Evolutionary conservation across 1,140 invertebrate species (phyloP), one percentile per base, ranked within the genome.

Genomic region (Sycophila sp.): DNA sequence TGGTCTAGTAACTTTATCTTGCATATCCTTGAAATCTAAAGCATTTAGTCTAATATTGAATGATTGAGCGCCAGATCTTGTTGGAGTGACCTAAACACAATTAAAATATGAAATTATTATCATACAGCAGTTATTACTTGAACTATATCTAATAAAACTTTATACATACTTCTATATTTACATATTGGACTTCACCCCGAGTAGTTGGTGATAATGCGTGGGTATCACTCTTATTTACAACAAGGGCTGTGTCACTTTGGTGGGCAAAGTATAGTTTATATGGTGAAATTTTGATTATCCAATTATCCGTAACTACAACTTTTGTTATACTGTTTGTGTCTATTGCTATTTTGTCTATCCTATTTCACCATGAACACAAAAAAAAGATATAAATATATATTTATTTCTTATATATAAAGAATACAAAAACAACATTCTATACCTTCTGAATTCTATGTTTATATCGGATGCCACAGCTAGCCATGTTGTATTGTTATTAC

Each of bases 281-380:
- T 51, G 93, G 90, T 0, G 91, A 88, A 2, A 94, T 89, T 86
- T 95, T 95, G 26, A 97, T 90, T n/a, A 97, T 90, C 94, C 95
- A 97, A 74, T 92, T 94, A 77, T 94, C 91, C 1, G 94, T 96
- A 5, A 92, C 92, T 73, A 96, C 88, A 34, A 95, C 86, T 76
- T 90, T 90, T 56, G 88, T 89, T 26, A 94, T 87, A 4, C 90
- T 88, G 80, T 89, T 93, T 53, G 90, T 87, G 56, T 90, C 87
- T 68, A 94, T 90, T 22, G 87, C 89, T 68, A 94, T 90, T 85
- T 95, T 95, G 77, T 94, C 92, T 71, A 92, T 84, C 71, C 92
- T 92, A 80, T 55, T 88, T n/a, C n/a, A n/a, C n/a, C n/a, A n/a
- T n/a, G n/a, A n/a, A n/a, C n/a, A n/a, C n/a, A n/a, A n/a, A n/a